Percentiles rank a stretch among this genome's conserved stretches.
Conservation (phyloP, 2,113 vertebrate genomes). For the Ellobius talpinus region DNA sequence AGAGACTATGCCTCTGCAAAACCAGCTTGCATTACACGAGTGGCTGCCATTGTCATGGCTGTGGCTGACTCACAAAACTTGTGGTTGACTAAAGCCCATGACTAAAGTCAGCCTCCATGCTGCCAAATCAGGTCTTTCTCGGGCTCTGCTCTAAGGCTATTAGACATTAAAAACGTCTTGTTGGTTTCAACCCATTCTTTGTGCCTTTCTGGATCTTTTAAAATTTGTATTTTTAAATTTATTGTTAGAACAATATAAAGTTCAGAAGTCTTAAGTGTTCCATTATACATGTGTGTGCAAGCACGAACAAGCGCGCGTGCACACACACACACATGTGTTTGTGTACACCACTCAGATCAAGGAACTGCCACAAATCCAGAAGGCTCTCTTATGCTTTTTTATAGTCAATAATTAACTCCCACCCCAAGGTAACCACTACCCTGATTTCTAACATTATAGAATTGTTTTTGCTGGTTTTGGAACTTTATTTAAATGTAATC, state of each 20-base stretch:
- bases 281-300: background rate
- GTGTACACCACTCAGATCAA: slow-evolving; percentile 29
- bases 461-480: slow-evolving; percentile 42
- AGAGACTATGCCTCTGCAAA: slow-evolving; percentile 47
- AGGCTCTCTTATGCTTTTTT: background rate
- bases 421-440: background rate
- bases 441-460: slow-evolving; percentile 36
- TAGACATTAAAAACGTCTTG: slow-evolving; percentile 48
- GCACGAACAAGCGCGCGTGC: background rate
- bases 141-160: slow-evolving; percentile 53
- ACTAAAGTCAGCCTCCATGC: background rate
- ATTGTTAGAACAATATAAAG: slow-evolving; percentile 42
- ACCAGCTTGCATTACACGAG: slow-evolving; percentile 56
- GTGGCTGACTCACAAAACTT: slow-evolving; percentile 58
- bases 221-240: slow-evolving; percentile 18
- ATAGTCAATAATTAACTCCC: background rate
- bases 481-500: slow-evolving; percentile 4
- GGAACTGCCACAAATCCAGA: background rate
- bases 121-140: slow-evolving; percentile 32
- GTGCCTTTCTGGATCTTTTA: slow-evolving; percentile 13
- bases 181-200: slow-evolving; percentile 44
- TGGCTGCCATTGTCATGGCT: slow-evolving; percentile 1
- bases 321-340: background rate
- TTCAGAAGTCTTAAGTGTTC: slow-evolving; percentile 41
- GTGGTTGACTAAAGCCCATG: slow-evolving; percentile 49